Percentiles rank a stretch among this genome's conserved stretches.
phyloP scores from a whole-genome alignment of 1,140 invertebrate species.

The Trachymyrmex septentrionalis region DNA sequence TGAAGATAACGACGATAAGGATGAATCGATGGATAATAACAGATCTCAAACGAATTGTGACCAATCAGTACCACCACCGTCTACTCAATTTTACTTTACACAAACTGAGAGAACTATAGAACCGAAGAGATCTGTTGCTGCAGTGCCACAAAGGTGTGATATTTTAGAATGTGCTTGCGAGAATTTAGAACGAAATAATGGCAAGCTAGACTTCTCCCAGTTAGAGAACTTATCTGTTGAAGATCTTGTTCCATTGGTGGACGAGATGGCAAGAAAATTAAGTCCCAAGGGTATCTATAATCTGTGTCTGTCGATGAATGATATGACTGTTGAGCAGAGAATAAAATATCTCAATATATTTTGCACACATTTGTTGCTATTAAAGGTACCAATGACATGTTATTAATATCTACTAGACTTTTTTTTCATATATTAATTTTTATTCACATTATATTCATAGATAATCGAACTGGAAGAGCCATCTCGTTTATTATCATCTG shows the following conservation, averaged over 20 bases:
- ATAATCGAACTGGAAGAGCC: conserved; percentile 75
- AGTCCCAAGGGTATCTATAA: conserved; percentile 73
- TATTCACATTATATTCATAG: conserved; percentile 55
- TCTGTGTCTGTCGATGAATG: conserved; percentile 72
- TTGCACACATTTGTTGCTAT: conserved; percentile 72
- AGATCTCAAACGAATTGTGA: background rate
- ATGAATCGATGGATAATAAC: background rate
- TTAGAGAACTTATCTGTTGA: conserved; percentile 69
- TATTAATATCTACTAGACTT: background rate
- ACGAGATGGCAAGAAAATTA: conserved; percentile 70
- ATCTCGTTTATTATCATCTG: conserved; percentile 69
- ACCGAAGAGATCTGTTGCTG: background rate
- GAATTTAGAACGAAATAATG: conserved; percentile 63
- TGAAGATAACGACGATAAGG: conserved; percentile 42
- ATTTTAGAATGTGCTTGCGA: conserved; percentile 64
- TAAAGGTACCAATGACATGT: conserved; percentile 67
- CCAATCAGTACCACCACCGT: background rate
- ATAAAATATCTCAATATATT: conserved; percentile 69
- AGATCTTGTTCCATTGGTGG: conserved; percentile 63
- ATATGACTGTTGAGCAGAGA: conserved; percentile 66
- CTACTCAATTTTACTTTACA: conserved; percentile 73
- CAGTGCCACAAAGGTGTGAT: conserved; percentile 44
- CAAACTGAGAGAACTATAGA: conserved; percentile 38
- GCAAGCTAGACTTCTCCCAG: conserved; percentile 61
- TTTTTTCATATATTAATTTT: background rate